phyloP scores from a whole-genome alignment of 64 coral and sea anemone genomes.

The Pocillopora verrucosa region DNA sequence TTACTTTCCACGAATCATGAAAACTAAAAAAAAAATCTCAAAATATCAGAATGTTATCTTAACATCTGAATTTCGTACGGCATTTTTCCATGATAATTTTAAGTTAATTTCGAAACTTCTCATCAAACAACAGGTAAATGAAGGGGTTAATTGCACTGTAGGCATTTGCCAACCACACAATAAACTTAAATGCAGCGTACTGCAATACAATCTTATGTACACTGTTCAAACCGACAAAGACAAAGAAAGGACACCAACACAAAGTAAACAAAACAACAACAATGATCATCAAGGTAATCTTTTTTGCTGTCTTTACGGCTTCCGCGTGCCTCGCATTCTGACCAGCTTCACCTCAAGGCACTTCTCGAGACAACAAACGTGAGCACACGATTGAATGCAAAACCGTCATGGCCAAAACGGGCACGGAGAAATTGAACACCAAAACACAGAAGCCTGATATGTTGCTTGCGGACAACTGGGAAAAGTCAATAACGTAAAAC shows the following conservation, averaged over 20 bases:
- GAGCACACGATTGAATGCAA: not conserved
- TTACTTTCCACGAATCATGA: too few species aligned
- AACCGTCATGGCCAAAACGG: not conserved
- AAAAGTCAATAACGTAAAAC: not conserved
- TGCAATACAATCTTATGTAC: not conserved
- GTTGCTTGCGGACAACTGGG: not conserved
- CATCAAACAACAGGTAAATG: not conserved
- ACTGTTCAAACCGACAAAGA: not conserved
- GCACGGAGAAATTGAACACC: not conserved
- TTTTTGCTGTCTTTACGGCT: constrained; percentile 7
- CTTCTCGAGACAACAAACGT: not conserved
- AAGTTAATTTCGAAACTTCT: not conserved
- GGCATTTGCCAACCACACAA: not conserved
- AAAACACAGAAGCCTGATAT: not conserved
- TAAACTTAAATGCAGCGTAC: not conserved
- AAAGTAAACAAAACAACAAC: not conserved
- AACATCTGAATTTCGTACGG: not conserved
- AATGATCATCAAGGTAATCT: constrained; percentile 5
- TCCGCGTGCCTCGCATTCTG: not conserved
- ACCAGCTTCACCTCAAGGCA: not conserved
- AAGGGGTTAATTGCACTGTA: not conserved
- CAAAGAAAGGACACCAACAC: not conserved
- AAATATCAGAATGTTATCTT: too few species aligned
- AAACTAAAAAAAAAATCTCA: too few species aligned
- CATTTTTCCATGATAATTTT: not conserved